Evolutionary conservation across 2,113 vertebrate genomes (phyloP).

Genomic region (Mesitornis unicolor): DNA sequence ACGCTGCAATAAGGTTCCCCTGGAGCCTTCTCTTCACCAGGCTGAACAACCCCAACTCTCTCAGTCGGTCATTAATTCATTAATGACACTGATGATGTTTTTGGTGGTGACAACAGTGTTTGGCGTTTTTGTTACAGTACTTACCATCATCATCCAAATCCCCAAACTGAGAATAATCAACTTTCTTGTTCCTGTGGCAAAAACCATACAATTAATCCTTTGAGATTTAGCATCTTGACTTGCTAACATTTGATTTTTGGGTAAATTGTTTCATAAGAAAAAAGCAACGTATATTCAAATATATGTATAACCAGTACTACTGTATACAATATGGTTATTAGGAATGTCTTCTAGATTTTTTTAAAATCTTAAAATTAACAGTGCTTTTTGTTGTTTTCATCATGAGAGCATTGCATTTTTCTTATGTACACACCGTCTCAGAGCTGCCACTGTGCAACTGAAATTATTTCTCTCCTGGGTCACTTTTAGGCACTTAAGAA

Average conservation of each 20-base stretch:
- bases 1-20: no score
- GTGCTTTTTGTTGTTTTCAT: not conserved
- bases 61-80: no score
- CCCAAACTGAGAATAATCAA: slow-evolving; percentile 74
- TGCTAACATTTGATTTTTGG: not conserved
- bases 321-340: accelerated
- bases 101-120: not conserved
- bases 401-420: accelerated
- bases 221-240: not conserved
- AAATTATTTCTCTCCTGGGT: accelerated
- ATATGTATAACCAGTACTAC: accelerated
- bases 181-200: slow-evolving; percentile 68
- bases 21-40: no score
- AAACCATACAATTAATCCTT: not conserved
- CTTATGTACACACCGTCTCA: accelerated
- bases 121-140: not conserved
- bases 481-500: no score
- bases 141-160: slow-evolving; percentile 72
- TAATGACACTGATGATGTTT: not conserved
- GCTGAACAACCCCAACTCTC: no score
- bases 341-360: not conserved
- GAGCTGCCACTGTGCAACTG: not conserved
- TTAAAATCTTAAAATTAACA: not conserved
- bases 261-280: not conserved
- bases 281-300: accelerated